A percentile compares a stretch with the other conserved stretches of the same genome.
These are phyloP conservation scores for Tenthredo notha DNA, from an alignment of 2,888 invertebrate genomes.

Conservation along the genomic window DNA sequence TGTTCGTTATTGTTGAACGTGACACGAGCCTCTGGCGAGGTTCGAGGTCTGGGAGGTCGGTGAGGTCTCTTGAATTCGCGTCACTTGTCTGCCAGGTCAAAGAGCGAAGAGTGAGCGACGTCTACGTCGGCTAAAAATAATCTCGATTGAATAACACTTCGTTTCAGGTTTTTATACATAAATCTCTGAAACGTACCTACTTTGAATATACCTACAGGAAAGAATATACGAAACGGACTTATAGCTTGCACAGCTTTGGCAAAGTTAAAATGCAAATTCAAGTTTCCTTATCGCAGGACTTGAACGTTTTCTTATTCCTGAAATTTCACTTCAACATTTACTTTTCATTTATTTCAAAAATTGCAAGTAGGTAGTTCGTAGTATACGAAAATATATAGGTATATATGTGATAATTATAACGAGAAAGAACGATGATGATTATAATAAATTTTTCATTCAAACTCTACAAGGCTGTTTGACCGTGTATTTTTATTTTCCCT, in stretches of 20 bases:
- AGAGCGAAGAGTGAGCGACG: constrained; percentile 13
- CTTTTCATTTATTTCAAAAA: background rate
- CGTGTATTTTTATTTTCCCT: background rate
- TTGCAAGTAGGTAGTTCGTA: background rate
- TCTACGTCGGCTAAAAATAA: constrained; percentile 43
- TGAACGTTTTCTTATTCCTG: background rate
- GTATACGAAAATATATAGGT: background rate
- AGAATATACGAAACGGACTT: background rate
- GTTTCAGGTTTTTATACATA: constrained; percentile 33
- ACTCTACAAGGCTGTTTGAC: background rate
- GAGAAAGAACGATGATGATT: background rate
- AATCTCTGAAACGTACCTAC: background rate
- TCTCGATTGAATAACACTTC: constrained; percentile 28
- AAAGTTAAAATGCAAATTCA: constrained; percentile 22
- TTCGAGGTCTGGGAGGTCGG: background rate
- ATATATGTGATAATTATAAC: background rate
- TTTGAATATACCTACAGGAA: background rate
- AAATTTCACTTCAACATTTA: background rate
- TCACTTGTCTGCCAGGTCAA: constrained; percentile 31
- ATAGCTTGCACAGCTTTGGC: background rate
- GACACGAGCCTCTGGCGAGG: constrained; percentile 9
- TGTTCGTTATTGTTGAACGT: background rate
- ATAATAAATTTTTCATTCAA: background rate
- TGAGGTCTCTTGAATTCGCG: constrained; percentile 19
- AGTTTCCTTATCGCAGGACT: background rate